Evolutionary conservation across 2,113 vertebrate species (phyloP).

Genomic region (Catharus minimus): DNA sequence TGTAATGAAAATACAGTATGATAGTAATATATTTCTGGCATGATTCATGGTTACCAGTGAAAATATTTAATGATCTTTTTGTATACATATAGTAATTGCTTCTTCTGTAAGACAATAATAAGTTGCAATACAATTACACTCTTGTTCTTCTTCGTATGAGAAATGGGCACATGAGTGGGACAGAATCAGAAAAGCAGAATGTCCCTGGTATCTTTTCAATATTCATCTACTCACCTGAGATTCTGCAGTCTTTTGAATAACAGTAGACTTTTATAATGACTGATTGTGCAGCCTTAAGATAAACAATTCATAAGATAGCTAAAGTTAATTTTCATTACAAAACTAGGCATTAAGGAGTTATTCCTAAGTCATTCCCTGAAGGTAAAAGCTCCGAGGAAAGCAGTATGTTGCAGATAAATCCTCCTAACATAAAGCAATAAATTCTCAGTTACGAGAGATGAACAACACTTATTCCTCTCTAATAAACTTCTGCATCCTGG

Average conservation of each 20-base stretch:
- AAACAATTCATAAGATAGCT: slow-evolving; percentile 62
- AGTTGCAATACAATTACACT: slow-evolving; percentile 17
- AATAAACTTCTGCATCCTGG: slow-evolving; percentile 37
- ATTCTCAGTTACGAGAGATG: slow-evolving; percentile 23
- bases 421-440: slow-evolving; percentile 21
- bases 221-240: slow-evolving; percentile 52
- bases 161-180: neutral
- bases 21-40: neutral
- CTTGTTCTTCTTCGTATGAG: neutral
- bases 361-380: slow-evolving; percentile 39
- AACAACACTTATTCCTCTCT: slow-evolving; percentile 11
- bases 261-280: slow-evolving; percentile 33
- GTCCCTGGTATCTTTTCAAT: slow-evolving; percentile 41
- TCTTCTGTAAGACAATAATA: slow-evolving; percentile 22
- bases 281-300: slow-evolving; percentile 52
- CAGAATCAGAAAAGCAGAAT: slow-evolving; percentile 8
- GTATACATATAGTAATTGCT: slow-evolving; percentile 26
- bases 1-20: neutral
- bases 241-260: slow-evolving; percentile 48
- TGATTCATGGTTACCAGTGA: neutral
- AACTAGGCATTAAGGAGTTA: slow-evolving; percentile 42
- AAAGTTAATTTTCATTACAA: slow-evolving; percentile 66
- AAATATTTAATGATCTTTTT: slow-evolving; percentile 40
- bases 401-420: slow-evolving; percentile 43
- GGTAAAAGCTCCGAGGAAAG: neutral